Conservation (phyloP, 1,140 invertebrate genomes). For the Olivierus martensii region DNA sequence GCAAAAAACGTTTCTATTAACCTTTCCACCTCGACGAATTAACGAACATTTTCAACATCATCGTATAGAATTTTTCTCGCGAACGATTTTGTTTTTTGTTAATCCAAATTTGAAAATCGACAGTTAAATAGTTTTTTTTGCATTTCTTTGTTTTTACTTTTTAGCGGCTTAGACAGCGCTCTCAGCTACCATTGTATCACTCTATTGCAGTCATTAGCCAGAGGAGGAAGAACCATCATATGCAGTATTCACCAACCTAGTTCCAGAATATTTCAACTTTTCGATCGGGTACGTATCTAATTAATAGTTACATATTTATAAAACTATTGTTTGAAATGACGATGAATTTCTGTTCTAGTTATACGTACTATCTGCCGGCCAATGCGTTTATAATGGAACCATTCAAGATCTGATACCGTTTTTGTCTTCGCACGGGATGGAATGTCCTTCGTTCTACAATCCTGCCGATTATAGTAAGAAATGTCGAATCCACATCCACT, state of each 20-base stretch:
- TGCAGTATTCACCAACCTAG: constrained; percentile 96
- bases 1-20: no score
- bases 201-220: constrained; percentile 58
- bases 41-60: no score
- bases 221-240: constrained; percentile 80
- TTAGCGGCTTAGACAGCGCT: constrained; percentile 69
- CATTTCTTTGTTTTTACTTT: no score
- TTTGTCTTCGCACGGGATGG: constrained; percentile 59
- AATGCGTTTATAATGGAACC: constrained; percentile 78
- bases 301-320: no score
- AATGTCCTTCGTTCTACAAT: constrained; percentile 89
- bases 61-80: no score
- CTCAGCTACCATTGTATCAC: constrained; percentile 66
- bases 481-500: no score
- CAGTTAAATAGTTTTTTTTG: no score
- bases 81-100: no score
- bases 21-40: no score
- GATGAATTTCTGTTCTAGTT: constrained; percentile 35
- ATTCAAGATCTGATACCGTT: constrained; percentile 69
- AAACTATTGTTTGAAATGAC: no score
- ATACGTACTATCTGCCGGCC: constrained; percentile 76
- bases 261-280: constrained; percentile 87
- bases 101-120: no score
- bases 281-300: constrained; percentile 46
- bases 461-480: constrained; percentile 80